Conservation (phyloP, 1,140 invertebrate species). For the Odontomachus brunneus region DNA sequence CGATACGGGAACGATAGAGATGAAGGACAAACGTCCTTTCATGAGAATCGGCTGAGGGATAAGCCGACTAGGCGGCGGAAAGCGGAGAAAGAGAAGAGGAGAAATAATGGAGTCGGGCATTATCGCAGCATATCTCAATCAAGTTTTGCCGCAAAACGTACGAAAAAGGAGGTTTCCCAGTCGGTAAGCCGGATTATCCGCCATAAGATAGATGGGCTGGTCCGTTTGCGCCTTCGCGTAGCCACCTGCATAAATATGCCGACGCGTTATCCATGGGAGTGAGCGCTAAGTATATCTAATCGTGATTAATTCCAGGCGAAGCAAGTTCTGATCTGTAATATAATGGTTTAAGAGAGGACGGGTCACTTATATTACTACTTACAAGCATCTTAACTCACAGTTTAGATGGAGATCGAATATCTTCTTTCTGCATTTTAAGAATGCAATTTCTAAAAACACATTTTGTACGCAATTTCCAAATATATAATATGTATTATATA, state of each 20-base stretch:
- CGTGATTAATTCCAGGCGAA: not conserved
- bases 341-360: constrained; percentile 9
- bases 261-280: not conserved
- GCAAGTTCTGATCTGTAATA: not conserved
- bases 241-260: constrained; percentile 42
- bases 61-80: not conserved
- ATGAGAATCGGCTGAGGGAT: constrained; percentile 18
- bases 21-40: constrained; percentile 50
- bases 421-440: not conserved
- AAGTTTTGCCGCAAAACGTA: constrained; percentile 60
- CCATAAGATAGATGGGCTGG: constrained; percentile 62
- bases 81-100: constrained; percentile 8
- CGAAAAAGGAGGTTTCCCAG: constrained; percentile 29
- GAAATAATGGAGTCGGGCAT: constrained; percentile 69
- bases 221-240: constrained; percentile 31
- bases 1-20: constrained; percentile 57
- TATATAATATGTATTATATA: too few relatives aligned
- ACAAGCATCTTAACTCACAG: not conserved
- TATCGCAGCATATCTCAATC: constrained; percentile 71
- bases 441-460: not conserved
- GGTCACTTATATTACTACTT: constrained; percentile 7
- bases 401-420: not conserved
- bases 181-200: constrained; percentile 69
- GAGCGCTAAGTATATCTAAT: constrained; percentile 18
- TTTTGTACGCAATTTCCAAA: too few relatives aligned